These are phyloP conservation scores for Scytalopus superciliaris DNA, from an alignment of 2,113 vertebrate genomes.

Conservation along the genomic window DNA sequence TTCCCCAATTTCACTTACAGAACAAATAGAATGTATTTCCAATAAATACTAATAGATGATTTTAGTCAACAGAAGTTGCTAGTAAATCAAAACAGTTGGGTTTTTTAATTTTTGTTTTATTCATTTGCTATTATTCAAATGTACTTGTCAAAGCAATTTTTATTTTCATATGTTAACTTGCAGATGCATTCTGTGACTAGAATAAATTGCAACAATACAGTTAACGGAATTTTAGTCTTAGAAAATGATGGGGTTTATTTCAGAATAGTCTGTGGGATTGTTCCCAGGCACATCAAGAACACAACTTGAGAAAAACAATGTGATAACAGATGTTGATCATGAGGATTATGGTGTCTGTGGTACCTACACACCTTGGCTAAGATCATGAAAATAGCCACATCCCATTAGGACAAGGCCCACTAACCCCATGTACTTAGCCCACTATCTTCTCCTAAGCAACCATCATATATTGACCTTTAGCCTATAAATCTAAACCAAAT, in stretches of 20 bases:
- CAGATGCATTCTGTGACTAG: background rate
- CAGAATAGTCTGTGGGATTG: background rate
- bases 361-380: background rate
- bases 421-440: background rate
- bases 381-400: background rate
- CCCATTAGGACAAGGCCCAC: background rate
- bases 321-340: background rate
- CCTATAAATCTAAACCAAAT: background rate
- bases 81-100: background rate
- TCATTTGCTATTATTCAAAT: background rate
- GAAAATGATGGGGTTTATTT: background rate
- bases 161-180: background rate
- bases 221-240: background rate
- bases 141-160: background rate
- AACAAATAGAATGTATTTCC: background rate
- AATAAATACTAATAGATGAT: background rate
- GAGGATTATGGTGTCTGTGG: background rate
- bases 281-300: background rate
- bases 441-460: background rate
- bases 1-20: background rate
- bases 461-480: background rate
- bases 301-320: background rate
- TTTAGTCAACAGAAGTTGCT: background rate
- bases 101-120: background rate
- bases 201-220: background rate